Evolutionary conservation across 2,888 invertebrate genomes (phyloP), one percentile per base, ranked within the genome.

Genomic region (Cylindroiulus punctatus): DNA sequence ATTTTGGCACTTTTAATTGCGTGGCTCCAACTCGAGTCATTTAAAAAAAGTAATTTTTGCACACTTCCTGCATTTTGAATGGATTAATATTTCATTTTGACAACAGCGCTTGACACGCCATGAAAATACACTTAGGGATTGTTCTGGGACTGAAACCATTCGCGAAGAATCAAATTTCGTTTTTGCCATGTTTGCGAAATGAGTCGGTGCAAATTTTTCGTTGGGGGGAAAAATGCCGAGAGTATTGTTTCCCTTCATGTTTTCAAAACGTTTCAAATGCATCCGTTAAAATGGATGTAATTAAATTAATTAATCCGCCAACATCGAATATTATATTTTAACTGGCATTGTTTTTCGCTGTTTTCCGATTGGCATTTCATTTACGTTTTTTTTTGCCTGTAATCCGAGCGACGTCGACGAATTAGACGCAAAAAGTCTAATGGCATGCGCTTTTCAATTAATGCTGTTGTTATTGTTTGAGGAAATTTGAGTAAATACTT

Each of bases 241-340:
- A 65, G 65, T 65, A 22, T 65, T 65, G 22, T 65, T 65, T 65
- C 26, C 65, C 22, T 65, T 65, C 65, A 26, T 65, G 65, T 65
- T 65, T 65, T 65, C 65, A 22, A 65, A 65, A 65, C 65, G 65
- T 65, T 65, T 65, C 65, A 65, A 65, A 65, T 65, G 65, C 65
- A 65, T 26, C 22, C 65, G 65, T 65, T 65, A 65, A 65, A 65
- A 65, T 65, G 65, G 65, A 65, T 65, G 65, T 65, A 65, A 65
- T 65, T 65, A 65, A 65, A 65, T 65, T 65, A 65, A 65, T 65
- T 65, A 65, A 65, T 65, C 65, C 65, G 65, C 65, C 65, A 65
- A 65, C 65, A 65, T 65, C 65, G 26, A 65, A 65, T 65, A 65
- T 65, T 65, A 65, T 65, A 65, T 65, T 65, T 52, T 65, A 65